These are phyloP conservation scores for Herpailurus yagouaroundi DNA, from an alignment of 2,113 vertebrate species.

Conservation along the genomic window DNA sequence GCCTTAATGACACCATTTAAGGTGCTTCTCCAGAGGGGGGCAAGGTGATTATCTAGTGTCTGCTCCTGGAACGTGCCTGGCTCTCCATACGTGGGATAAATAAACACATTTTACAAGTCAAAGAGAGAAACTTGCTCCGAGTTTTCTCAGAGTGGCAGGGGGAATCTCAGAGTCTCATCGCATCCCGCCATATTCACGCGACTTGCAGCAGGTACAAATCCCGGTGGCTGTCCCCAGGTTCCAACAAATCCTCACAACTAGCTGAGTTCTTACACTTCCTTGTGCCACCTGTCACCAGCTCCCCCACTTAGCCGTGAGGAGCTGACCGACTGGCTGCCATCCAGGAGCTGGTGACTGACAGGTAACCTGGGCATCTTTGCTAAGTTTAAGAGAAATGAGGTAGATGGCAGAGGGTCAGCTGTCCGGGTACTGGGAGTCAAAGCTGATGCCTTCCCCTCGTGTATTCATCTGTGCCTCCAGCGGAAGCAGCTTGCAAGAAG, in stretches of 20 bases:
- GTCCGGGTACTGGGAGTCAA: background rate
- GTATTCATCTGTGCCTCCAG: background rate
- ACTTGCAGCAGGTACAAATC: background rate
- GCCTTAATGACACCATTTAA: too few relatives aligned
- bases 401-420: background rate
- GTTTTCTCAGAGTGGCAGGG: background rate
- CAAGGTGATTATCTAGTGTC: background rate
- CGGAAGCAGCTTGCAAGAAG: background rate
- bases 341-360: background rate
- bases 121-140: background rate
- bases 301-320: background rate
- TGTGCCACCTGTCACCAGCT: background rate
- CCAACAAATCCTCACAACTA: background rate
- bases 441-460: background rate
- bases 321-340: fast-evolving
- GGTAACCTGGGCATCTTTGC: background rate
- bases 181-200: background rate
- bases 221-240: fast-evolving
- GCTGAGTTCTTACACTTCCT: background rate
- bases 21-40: background rate
- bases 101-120: background rate
- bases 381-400: background rate
- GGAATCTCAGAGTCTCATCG: background rate
- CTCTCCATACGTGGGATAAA: background rate
- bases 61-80: background rate